These are phyloP conservation scores for Candoia aspera DNA, from an alignment of 2,113 vertebrate genomes.

Conservation along the genomic window DNA sequence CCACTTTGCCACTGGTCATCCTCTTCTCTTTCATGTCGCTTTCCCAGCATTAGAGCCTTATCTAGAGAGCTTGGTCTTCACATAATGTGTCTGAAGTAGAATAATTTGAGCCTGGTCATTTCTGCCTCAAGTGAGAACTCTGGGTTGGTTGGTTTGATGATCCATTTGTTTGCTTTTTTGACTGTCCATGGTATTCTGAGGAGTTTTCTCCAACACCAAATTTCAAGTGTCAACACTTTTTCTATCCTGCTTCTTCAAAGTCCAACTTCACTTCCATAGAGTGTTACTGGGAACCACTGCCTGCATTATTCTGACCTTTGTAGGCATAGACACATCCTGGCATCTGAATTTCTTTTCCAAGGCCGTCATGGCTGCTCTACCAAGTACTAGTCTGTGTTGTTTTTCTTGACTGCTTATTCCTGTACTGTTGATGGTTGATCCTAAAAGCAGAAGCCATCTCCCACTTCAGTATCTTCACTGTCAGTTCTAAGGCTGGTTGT, in stretches of 20 bases:
- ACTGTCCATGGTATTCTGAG: background rate
- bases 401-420: background rate
- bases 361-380: background rate
- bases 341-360: background rate
- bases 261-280: background rate
- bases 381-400: background rate
- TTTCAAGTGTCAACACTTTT: background rate
- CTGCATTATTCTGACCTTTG: background rate
- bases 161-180: background rate
- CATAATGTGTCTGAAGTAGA: background rate
- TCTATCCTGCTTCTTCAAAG: background rate
- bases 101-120: background rate
- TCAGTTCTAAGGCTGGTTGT: background rate
- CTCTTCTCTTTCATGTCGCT: background rate
- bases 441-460: background rate
- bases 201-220: background rate
- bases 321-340: background rate
- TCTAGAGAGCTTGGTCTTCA: background rate
- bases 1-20: background rate
- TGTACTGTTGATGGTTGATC: background rate
- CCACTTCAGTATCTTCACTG: background rate
- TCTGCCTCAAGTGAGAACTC: background rate
- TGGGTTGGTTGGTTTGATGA: background rate
- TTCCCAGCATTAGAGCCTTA: background rate
- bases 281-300: background rate